Conservation (phyloP, 2,113 vertebrate species). For the Lepus europaeus region DNA sequence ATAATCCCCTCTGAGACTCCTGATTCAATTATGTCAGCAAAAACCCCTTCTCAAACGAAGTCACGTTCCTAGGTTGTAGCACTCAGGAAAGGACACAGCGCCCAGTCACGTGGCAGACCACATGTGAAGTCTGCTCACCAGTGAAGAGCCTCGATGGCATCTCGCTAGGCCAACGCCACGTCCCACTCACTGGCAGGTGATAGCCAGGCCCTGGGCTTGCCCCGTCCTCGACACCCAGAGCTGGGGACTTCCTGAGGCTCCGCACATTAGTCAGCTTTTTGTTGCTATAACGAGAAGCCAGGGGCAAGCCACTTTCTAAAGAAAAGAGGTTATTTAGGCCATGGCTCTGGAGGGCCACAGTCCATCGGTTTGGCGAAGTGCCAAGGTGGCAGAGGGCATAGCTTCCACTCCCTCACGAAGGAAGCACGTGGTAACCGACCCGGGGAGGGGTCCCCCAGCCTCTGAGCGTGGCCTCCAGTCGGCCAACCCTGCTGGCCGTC, state of each 20-base stretch:
- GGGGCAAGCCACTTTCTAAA: too few relatives aligned
- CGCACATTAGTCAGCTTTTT: too few relatives aligned
- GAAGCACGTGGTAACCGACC: neutral
- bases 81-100: too few relatives aligned
- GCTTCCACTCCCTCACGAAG: neutral
- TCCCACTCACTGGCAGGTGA: too few relatives aligned
- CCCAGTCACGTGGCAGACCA: neutral
- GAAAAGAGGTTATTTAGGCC: too few relatives aligned
- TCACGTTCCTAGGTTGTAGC: neutral
- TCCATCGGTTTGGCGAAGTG: too few relatives aligned
- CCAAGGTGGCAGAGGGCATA: too few relatives aligned
- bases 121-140: neutral
- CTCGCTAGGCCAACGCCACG: neutral
- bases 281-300: too few relatives aligned
- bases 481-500: too few relatives aligned
- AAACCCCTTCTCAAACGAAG: neutral
- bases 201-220: neutral
- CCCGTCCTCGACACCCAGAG: neutral
- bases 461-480: neutral
- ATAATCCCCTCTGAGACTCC: neutral
- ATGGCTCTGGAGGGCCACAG: too few relatives aligned
- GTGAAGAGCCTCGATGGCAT: neutral
- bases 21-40: neutral
- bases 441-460: neutral
- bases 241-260: neutral